Conservation (phyloP, 2,888 invertebrate genomes). For the Drosophila seclusa region DNA sequence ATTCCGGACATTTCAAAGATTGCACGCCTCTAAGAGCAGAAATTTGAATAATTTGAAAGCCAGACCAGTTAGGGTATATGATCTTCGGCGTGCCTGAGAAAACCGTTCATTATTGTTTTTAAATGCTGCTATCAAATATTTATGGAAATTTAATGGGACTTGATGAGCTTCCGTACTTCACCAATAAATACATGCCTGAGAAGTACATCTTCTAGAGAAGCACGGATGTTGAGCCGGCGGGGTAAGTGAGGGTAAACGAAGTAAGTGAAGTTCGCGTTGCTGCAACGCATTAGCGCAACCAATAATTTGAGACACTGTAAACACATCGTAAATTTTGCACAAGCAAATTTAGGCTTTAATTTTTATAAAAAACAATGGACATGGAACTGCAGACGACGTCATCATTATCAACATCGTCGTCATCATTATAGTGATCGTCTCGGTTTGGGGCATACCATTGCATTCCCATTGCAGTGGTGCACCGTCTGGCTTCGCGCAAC, state of each 20-base stretch:
- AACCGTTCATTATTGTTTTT: neutral
- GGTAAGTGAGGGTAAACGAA: neutral
- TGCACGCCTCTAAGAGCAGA: neutral
- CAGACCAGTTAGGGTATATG: neutral
- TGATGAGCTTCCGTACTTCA: neutral
- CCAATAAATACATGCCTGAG: neutral
- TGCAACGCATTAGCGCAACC: conserved; percentile 75
- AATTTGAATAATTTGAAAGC: neutral
- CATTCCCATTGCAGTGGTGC: conserved; percentile 6
- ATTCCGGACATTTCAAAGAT: neutral
- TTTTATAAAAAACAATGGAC: conserved; percentile 59
- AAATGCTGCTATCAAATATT: neutral
- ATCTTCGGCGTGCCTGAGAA: neutral
- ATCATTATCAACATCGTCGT: neutral
- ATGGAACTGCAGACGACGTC: conserved; percentile 9
- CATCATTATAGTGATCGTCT: conserved; percentile 21
- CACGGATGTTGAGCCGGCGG: neutral
- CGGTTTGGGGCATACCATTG: conserved; percentile 44
- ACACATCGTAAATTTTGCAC: conserved; percentile 83
- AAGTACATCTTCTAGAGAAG: neutral
- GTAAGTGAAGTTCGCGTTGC: conserved; percentile 70
- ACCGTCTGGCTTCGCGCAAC: conserved; percentile 25
- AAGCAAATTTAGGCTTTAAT: conserved; percentile 72
- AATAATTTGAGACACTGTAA: conserved; percentile 82
- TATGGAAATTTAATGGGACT: conserved; percentile 4